phyloP scores from a whole-genome alignment of 2,797 vertebrate genomes.

The Notolabrus celidotus region DNA sequence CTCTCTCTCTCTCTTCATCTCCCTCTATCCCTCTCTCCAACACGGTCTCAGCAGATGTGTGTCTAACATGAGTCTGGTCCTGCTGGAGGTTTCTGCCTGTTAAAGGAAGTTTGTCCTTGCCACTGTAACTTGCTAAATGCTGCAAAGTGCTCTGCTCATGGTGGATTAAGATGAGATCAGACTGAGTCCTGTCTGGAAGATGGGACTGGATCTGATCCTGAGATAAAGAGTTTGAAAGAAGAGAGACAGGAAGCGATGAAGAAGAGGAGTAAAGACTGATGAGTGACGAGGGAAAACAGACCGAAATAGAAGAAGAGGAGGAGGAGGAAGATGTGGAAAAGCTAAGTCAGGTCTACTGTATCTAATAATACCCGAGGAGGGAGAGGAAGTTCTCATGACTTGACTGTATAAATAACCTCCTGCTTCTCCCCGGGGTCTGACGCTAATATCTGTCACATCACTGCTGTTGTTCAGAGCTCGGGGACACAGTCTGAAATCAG shows the following conservation, averaged over 20 bases:
- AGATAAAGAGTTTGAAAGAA: not conserved
- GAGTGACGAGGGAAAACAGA: not conserved
- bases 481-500: slow-evolving; percentile 9
- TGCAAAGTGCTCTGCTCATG: too few species aligned
- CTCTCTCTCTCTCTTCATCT: too few species aligned
- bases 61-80: too few species aligned
- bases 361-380: slow-evolving; percentile 56
- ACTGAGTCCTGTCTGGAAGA: too few species aligned
- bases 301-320: not conserved
- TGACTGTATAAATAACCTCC: slow-evolving; percentile 60
- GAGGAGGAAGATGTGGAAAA: slow-evolving; percentile 32
- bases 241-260: not conserved
- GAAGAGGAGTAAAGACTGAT: not conserved
- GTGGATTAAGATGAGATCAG: too few species aligned
- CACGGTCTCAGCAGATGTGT: too few species aligned
- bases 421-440: slow-evolving; percentile 39
- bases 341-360: slow-evolving; percentile 40
- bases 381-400: slow-evolving; percentile 75
- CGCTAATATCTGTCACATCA: slow-evolving; percentile 49
- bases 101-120: too few species aligned
- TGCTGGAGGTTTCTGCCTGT: too few species aligned
- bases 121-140: too few species aligned
- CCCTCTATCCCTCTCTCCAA: too few species aligned
- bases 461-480: slow-evolving; percentile 32
- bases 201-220: too few species aligned